Evolutionary conservation across 2,797 vertebrate species (phyloP), one percentile per base, ranked within the genome.

Genomic region (Lepilemur ruficaudatus): DNA sequence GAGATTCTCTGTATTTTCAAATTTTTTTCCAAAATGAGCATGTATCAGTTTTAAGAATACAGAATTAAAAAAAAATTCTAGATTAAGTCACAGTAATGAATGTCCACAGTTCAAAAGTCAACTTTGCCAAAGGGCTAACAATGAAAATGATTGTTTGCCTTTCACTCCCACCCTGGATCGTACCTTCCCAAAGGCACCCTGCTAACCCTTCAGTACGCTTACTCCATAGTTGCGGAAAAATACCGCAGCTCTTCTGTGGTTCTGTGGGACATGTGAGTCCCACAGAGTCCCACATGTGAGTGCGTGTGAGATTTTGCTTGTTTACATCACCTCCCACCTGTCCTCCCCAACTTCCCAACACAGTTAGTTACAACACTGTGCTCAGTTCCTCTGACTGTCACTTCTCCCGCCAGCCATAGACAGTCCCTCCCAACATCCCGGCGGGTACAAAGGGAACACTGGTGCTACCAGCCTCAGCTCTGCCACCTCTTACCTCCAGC

Each of bases 11-110:
- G 4, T 50, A 23, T n/a, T 80, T 80, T 78, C 28, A 35, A 46
- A 48, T 14, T 41, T 83, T 41, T 83, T 93, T 57, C 41, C 73
- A 32, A 88, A 78, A 89, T 91, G 18, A 93, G 25, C 2, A 32
- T 22, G 14, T 52, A 41, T 79, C 43, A 32, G 30, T 87, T 57
- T 86, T 61, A 78, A 70, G 48, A 94, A 78, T 73, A 25, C n/a
- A 91, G 81, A 52, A 70, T 38, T 38, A 48, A 18, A 82, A 55
- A 61, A 61, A 61, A 84, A 41, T 67, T 87, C 4, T 78, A 87
- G 23, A 67, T 80, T 35, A 83, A 88, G 50, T 87, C 57, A 15
- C 30, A 35, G 70, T 70, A 85, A 90, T 69, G 8, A 15, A 25
- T 25, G 1, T 5, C 35, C 20, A 38, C 25, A 70, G 80, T 73